phyloP scores from a whole-genome alignment of 2,113 vertebrate species.

The Strix aluco region DNA sequence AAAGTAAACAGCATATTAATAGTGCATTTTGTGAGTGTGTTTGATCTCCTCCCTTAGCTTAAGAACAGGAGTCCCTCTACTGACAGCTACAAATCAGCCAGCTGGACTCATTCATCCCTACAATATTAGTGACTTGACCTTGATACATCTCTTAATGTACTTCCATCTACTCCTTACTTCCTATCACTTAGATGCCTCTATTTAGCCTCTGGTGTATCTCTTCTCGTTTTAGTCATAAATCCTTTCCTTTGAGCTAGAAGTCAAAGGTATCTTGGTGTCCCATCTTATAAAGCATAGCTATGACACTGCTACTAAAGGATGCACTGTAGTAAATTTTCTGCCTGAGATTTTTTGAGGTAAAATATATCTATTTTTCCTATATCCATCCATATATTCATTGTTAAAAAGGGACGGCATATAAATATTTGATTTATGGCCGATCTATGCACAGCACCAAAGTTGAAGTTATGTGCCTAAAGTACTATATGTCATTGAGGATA shows the following conservation, averaged over 20 bases:
- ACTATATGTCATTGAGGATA: conserved; percentile 11
- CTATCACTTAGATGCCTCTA: conserved; percentile 31
- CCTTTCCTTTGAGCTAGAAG: conserved; percentile 11
- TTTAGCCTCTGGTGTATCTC: conserved; percentile 37
- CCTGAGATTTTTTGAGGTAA: conserved; percentile 26
- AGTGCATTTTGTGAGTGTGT: neutral
- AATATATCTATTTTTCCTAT: conserved; percentile 1
- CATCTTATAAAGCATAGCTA: conserved; percentile 16
- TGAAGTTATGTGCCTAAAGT: conserved; percentile 33
- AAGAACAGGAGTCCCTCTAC: neutral
- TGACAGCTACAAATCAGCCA: conserved; percentile 21
- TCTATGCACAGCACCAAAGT: neutral
- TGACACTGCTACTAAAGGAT: conserved; percentile 42
- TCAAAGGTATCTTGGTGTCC: conserved; percentile 40
- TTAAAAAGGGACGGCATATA: conserved; percentile 30
- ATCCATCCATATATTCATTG: conserved; percentile 23
- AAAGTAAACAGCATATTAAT: neutral
- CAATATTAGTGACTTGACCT: conserved; percentile 37
- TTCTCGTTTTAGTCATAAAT: conserved; percentile 50
- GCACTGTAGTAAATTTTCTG: conserved; percentile 46
- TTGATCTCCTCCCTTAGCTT: neutral
- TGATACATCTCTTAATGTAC: conserved; percentile 47
- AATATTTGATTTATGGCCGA: conserved; percentile 60
- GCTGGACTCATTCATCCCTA: neutral
- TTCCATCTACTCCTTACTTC: conserved; percentile 43